Conservation (phyloP, 2,113 vertebrate genomes). For the Pipra filicauda region DNA sequence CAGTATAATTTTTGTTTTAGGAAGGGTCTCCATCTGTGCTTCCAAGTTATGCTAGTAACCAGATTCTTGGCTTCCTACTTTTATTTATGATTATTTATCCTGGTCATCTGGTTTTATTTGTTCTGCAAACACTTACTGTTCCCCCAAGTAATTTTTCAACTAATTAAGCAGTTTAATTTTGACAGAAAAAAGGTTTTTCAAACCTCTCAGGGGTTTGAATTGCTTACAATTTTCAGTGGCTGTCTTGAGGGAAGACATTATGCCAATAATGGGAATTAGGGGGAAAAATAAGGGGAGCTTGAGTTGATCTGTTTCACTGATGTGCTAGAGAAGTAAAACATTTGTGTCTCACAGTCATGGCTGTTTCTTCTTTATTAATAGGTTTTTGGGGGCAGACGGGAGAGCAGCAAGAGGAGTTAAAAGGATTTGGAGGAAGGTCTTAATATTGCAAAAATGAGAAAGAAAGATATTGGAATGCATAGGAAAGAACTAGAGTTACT, state of each 20-base stretch:
- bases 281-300: neutral
- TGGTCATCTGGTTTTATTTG: neutral
- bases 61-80: neutral
- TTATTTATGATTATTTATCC: neutral
- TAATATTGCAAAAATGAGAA: neutral
- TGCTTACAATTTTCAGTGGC: neutral
- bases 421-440: neutral
- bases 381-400: neutral
- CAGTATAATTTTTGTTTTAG: neutral
- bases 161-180: neutral
- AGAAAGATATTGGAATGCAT: neutral
- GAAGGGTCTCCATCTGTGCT: neutral
- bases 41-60: neutral
- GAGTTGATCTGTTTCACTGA: neutral
- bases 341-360: neutral
- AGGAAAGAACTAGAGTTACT: neutral
- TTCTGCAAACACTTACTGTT: neutral
- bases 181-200: neutral
- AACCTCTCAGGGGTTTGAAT: neutral
- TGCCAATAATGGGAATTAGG: neutral
- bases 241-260: neutral
- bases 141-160: neutral
- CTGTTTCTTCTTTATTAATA: neutral
- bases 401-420: neutral
- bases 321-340: neutral